A percentile compares a stretch with the other conserved stretches of the same genome.
phyloP scores from a whole-genome alignment of 2,797 vertebrate genomes.

The Craterocephalus amniculus region DNA sequence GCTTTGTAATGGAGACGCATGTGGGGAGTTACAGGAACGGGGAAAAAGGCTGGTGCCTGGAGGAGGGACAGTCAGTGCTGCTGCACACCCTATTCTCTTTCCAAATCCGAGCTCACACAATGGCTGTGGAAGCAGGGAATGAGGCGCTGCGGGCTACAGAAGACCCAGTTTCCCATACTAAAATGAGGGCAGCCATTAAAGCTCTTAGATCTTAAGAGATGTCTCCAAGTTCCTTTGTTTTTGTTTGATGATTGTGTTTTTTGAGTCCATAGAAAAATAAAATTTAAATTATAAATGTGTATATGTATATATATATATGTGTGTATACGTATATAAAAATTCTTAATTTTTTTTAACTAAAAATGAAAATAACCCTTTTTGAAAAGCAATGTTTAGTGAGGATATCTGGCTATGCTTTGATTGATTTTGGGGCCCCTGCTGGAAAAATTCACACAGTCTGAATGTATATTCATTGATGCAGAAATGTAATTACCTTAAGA shows the following conservation, averaged over 20 bases:
- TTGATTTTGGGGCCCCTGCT: slow-evolving; percentile 75
- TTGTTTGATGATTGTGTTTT: slow-evolving; percentile 30
- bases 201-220: slow-evolving; percentile 63
- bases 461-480: slow-evolving; percentile 82
- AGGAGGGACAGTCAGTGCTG: slow-evolving; percentile 69
- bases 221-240: slow-evolving; percentile 49
- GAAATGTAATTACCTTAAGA: slow-evolving; percentile 88
- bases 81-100: slow-evolving; percentile 65
- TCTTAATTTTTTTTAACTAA: not conserved
- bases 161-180: slow-evolving; percentile 82
- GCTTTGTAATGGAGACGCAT: slow-evolving; percentile 69
- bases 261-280: slow-evolving; percentile 6
- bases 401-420: slow-evolving; percentile 60
- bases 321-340: slow-evolving; percentile 2
- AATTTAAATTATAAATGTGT: too few species aligned
- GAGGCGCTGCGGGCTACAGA: slow-evolving; percentile 78
- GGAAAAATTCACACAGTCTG: slow-evolving; percentile 70
- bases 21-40: slow-evolving; percentile 69
- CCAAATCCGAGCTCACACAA: slow-evolving; percentile 73
- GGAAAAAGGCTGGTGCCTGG: slow-evolving; percentile 73
- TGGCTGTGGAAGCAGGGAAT: slow-evolving; percentile 71
- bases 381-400: slow-evolving; percentile 24
- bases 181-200: slow-evolving; percentile 77
- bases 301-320: too few species aligned
- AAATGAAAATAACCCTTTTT: not conserved